Base-by-base conservation (phyloP, 2,113 vertebrate genomes). In the Lophius piscatorius region DNA sequence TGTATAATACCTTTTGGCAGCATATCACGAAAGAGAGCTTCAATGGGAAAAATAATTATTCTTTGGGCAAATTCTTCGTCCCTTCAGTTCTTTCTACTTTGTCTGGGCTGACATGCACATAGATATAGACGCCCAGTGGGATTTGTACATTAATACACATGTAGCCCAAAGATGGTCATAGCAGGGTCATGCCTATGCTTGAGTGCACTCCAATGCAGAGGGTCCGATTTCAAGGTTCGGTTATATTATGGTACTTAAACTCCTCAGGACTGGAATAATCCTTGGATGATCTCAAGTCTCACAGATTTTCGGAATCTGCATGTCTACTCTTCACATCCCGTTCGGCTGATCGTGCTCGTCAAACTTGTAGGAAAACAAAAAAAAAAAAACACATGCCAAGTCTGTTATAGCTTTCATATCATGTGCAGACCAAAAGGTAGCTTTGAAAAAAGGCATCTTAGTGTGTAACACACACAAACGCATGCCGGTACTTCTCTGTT, bases 211-310 rank as follows among this genome's bases (percentile, higher is more conserved):
- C 31, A 49, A 31, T 65, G 79, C 46, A 42, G 61, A 68, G 22
- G 64, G 66, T 75, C 60, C 12, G 57, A 66, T 29, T 61, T 64
- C 28, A 18, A 24, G 55, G 29, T 46, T 67, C 38, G 29, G 51
- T 63, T 47, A 35, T 50, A 68, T 71, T 51, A 63, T 46, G 64
- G 63, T 52, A 63, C 20, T 22, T 35, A 24, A 74, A 73, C 64
- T 84, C 79, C 81, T 87, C 86, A 85, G 71, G 82, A 82, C 73
- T 68, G 80, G 80, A 84, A 74, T 71, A 51, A 74, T 78, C 36
- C 64, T 46, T 13, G 51, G 57, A 57, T 50, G 52, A 81, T 49
- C 48, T 51, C 38, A 22, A 46, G 9, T 51, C 49, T 55, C 50
- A 51, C 55, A 54, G 48, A 75, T 75, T 70, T 55, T 41, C 29